Conservation (phyloP, 1,140 invertebrate genomes). For the Cyrtorhinus lividipennis region DNA sequence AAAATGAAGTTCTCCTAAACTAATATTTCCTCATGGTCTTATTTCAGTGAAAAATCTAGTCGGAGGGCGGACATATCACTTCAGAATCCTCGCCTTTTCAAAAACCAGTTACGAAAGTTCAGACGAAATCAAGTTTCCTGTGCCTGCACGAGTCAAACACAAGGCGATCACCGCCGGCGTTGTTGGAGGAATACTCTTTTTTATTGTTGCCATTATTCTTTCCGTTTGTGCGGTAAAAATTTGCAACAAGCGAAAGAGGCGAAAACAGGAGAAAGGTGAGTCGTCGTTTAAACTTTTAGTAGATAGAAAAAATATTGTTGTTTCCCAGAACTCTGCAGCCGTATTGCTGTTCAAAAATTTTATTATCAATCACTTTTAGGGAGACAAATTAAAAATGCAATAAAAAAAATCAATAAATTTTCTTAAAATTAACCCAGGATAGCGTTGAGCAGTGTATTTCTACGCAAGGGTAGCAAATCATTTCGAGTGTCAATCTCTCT, state of each 20-base stretch:
- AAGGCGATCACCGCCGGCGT: conserved; percentile 87
- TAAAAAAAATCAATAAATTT: too few species aligned
- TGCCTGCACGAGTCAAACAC: conserved; percentile 75
- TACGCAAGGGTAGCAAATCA: too few species aligned
- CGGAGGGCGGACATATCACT: conserved; percentile 76
- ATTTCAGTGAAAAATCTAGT: conserved; percentile 75
- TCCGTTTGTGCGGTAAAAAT: conserved; percentile 93
- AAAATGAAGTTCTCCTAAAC: too few species aligned
- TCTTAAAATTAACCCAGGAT: too few species aligned
- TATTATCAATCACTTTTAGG: too few species aligned
- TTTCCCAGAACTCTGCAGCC: conserved; percentile 2
- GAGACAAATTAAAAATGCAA: too few species aligned
- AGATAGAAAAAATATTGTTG: too few species aligned
- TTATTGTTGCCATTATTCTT: conserved; percentile 89
- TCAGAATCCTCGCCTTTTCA: conserved; percentile 75
- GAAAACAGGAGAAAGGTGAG: conserved; percentile 93
- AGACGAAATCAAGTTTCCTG: conserved; percentile 70
- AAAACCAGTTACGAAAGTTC: conserved; percentile 65
- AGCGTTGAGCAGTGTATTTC: too few species aligned
- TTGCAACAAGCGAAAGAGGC: conserved; percentile 87
- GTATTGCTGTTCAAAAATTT: too few species aligned
- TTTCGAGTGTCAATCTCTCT: too few species aligned
- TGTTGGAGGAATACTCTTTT: conserved; percentile 87
- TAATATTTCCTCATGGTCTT: not conserved
- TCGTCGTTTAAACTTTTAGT: conserved; percentile 1